Conservation (phyloP, 1,140 invertebrate genomes). For the Helicoverpa zea region DNA sequence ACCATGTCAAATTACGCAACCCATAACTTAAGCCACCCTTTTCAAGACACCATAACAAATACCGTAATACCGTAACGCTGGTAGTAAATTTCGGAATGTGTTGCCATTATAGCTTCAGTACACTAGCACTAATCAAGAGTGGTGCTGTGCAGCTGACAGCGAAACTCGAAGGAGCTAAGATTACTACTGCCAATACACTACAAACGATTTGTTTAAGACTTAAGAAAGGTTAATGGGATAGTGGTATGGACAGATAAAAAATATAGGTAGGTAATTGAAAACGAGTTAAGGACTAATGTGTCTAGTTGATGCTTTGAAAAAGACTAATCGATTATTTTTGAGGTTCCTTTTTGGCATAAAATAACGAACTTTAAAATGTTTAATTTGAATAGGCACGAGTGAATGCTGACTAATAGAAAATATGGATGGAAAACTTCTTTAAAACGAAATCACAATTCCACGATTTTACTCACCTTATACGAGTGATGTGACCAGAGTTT, state of each 20-base stretch:
- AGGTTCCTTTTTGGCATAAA: no score
- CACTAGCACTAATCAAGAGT: slow-evolving; percentile 63
- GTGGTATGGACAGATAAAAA: neutral
- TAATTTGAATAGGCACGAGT: no score
- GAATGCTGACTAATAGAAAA: no score
- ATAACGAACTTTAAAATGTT: no score
- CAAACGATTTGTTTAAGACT: slow-evolving; percentile 28
- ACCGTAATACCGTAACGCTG: neutral
- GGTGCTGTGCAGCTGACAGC: slow-evolving; percentile 61
- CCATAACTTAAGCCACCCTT: no score
- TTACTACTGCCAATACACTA: slow-evolving; percentile 12
- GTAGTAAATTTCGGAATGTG: slow-evolving; percentile 49
- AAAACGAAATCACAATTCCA: no score
- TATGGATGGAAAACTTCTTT: no score
- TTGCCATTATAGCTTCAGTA: slow-evolving; percentile 59
- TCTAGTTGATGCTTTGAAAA: no score
- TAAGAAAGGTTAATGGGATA: neutral
- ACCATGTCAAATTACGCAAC: no score
- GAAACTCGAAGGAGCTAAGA: slow-evolving; percentile 49
- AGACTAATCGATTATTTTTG: no score
- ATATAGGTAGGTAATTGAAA: neutral
- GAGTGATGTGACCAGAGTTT: no score
- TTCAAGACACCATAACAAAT: neutral
- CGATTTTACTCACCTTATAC: no score
- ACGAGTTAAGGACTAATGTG: neutral